Conservation (phyloP, 2,888 invertebrate species). For the Chrysolina oricalcia region DNA sequence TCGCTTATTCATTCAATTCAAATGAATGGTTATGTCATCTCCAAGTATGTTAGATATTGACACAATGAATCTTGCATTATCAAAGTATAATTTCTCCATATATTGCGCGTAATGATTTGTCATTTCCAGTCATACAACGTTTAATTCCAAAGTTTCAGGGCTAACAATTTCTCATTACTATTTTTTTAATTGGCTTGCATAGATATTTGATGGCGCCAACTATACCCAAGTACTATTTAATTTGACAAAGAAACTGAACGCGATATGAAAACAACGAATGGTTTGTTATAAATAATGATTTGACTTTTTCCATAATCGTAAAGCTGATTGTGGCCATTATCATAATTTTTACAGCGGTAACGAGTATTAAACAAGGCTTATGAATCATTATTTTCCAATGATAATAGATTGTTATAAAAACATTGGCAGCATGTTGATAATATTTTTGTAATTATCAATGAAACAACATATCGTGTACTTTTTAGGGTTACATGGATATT, state of each 20-base stretch:
- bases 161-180: too few species aligned
- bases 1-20: too few species aligned
- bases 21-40: too few species aligned
- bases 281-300: slow-evolving; percentile 5
- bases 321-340: neutral
- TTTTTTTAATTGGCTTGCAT: too few species aligned
- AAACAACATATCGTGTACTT: neutral
- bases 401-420: neutral
- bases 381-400: neutral
- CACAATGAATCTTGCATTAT: too few species aligned
- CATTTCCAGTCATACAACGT: neutral
- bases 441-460: neutral
- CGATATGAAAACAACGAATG: neutral
- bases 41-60: too few species aligned
- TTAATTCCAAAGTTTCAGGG: neutral
- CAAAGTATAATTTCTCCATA: too few species aligned
- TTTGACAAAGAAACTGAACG: neutral
- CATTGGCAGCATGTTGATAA: neutral
- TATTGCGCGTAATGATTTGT: too few species aligned
- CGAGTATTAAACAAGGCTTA: slow-evolving; percentile 8
- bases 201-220: neutral
- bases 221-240: neutral
- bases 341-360: slow-evolving; percentile 3
- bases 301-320: neutral
- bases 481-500: slow-evolving; percentile 5